Conservation (phyloP, 2,797 vertebrate genomes). For the Helarctos malayanus region DNA sequence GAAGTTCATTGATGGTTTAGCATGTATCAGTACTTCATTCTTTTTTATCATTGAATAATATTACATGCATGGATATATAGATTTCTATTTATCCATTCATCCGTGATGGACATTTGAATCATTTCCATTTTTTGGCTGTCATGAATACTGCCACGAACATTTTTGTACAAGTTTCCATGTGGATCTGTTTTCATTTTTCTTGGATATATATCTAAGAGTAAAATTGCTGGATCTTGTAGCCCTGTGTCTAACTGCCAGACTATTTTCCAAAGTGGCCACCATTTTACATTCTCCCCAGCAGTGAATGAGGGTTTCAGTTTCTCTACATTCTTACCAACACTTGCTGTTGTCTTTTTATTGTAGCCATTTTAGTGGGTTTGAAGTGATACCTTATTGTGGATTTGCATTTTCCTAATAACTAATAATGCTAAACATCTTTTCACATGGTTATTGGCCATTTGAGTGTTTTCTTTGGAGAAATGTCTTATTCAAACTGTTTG, state of each 20-base stretch:
- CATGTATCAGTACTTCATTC: not conserved
- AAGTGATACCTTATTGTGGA: not conserved
- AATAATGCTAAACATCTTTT: not conserved
- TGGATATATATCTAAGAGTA: not conserved
- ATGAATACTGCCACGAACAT: not conserved
- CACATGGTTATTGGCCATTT: not conserved
- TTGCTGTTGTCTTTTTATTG: conserved; percentile 1
- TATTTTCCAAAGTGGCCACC: not conserved
- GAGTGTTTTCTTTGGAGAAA: conserved; percentile 1
- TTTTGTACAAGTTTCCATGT: not conserved
- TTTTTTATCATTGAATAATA: not conserved
- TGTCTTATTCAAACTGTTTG: not conserved
- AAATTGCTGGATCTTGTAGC: conserved; percentile 4
- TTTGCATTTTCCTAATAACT: conserved; percentile 56
- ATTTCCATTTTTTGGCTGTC: not conserved
- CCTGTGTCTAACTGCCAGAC: not conserved
- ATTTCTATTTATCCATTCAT: not conserved
- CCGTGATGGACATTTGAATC: not conserved
- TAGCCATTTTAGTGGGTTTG: not conserved
- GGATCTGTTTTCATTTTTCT: conserved; percentile 6
- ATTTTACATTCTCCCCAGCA: not conserved
- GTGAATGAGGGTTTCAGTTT: not conserved
- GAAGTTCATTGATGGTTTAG: not conserved
- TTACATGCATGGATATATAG: not conserved
- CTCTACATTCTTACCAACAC: not conserved